Percentiles rank a stretch among this genome's conserved stretches.
Evolutionary conservation across 2,113 vertebrate genomes (phyloP).

Genomic region (Speoplatyrhinus poulsoni): DNA sequence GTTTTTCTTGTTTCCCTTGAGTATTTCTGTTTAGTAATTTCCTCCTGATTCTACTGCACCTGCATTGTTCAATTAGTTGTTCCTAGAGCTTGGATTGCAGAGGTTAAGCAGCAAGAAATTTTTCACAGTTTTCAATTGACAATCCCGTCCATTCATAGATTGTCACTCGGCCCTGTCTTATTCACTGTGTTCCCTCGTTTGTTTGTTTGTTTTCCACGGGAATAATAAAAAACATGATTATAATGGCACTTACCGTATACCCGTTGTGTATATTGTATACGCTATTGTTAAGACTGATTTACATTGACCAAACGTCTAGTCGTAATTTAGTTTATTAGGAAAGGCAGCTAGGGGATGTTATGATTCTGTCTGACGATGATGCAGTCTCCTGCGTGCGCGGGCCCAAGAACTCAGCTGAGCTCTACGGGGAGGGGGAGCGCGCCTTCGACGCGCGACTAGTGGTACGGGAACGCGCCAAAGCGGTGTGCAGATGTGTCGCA

Average conservation of each 20-base stretch:
- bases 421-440: slow-evolving; percentile 18
- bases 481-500: slow-evolving; percentile 83
- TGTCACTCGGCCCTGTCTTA: slow-evolving; percentile 50
- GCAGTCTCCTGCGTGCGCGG: slow-evolving; percentile 15
- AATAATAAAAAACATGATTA: slow-evolving; percentile 68
- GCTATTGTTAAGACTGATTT: background rate
- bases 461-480: slow-evolving; percentile 55
- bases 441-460: slow-evolving; percentile 21
- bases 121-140: slow-evolving; percentile 61
- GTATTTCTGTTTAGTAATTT: background rate
- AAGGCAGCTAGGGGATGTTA: background rate
- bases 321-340: background rate
- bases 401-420: slow-evolving; percentile 6
- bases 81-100: too few species aligned
- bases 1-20: slow-evolving; percentile 27
- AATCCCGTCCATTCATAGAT: slow-evolving; percentile 57
- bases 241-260: slow-evolving; percentile 73
- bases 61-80: too few species aligned
- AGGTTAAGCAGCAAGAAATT: background rate
- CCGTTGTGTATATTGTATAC: slow-evolving; percentile 7
- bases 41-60: too few species aligned
- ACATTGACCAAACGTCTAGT: background rate
- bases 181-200: slow-evolving; percentile 56
- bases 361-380: background rate
- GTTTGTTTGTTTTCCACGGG: slow-evolving; percentile 55